These are phyloP conservation scores for Corythornis vintsioides DNA, from an alignment of 2,113 vertebrate species.

Conservation along the genomic window DNA sequence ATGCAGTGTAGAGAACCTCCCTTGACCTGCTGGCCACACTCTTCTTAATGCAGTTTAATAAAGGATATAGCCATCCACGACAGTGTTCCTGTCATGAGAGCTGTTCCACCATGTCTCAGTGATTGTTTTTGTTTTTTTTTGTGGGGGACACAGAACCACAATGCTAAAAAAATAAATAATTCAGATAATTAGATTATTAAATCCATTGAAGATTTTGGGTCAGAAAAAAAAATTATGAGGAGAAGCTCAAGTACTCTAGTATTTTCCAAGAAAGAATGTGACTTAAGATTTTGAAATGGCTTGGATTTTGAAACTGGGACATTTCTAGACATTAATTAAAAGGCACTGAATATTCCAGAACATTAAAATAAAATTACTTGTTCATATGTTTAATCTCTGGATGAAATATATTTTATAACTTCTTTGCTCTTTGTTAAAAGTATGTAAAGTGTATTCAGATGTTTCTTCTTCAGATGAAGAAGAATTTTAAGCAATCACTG, in stretches of 20 bases:
- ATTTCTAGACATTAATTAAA: neutral
- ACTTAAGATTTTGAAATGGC: neutral
- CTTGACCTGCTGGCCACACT: no score
- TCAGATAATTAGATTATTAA: neutral
- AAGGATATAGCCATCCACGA: no score
- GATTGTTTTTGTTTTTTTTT: neutral
- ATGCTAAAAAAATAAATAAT: neutral
- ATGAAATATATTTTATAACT: neutral
- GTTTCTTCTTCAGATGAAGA: neutral
- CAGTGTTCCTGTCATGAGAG: no score
- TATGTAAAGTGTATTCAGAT: neutral
- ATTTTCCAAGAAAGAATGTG: neutral
- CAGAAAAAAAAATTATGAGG: fast-evolving
- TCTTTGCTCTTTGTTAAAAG: neutral
- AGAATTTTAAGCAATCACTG: neutral
- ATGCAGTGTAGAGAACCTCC: no score
- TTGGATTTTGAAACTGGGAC: neutral
- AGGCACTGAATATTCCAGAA: neutral
- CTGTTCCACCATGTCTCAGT: no score
- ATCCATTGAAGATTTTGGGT: neutral
- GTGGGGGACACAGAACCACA: neutral
- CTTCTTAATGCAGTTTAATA: no score
- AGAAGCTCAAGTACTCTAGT: neutral
- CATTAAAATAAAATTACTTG: neutral
- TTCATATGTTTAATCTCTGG: neutral